phyloP scores from a whole-genome alignment of 1,140 invertebrate genomes.

The Sitobion miscanthi region DNA sequence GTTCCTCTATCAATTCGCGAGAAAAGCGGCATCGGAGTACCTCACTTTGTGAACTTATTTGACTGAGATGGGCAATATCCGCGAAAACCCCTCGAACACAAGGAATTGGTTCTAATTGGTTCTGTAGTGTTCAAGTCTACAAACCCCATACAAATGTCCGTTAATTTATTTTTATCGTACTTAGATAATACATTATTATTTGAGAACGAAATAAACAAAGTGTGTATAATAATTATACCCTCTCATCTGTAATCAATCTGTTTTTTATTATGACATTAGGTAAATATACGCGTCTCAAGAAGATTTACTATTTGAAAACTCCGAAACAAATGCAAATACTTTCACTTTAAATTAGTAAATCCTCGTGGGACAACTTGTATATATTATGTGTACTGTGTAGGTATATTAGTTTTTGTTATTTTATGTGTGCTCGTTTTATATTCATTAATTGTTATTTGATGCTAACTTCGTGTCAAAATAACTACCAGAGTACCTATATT shows the following conservation, averaged over 20 bases:
- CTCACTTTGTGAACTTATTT: not conserved
- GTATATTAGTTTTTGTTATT: no score
- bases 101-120: no score
- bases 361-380: not conserved
- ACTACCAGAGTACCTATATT: not conserved
- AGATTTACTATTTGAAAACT: not conserved
- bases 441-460: slow-evolving; percentile 9
- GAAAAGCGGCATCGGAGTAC: not conserved
- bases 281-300: not conserved
- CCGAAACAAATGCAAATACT: not conserved
- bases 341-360: not conserved
- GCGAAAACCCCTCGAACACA: no score
- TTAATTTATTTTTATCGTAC: no score
- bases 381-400: not conserved
- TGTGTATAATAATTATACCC: no score
- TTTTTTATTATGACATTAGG: not conserved
- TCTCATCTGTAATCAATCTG: no score
- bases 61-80: not conserved
- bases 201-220: no score
- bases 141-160: no score
- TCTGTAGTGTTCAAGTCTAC: no score
- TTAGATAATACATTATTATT: no score
- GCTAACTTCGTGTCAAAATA: not conserved
- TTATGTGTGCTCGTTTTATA: not conserved
- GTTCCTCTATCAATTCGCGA: not conserved